Percentiles rank a stretch among this genome's conserved stretches.
phyloP scores from a whole-genome alignment of 2,797 vertebrate species.

The Onychomys torridus region DNA sequence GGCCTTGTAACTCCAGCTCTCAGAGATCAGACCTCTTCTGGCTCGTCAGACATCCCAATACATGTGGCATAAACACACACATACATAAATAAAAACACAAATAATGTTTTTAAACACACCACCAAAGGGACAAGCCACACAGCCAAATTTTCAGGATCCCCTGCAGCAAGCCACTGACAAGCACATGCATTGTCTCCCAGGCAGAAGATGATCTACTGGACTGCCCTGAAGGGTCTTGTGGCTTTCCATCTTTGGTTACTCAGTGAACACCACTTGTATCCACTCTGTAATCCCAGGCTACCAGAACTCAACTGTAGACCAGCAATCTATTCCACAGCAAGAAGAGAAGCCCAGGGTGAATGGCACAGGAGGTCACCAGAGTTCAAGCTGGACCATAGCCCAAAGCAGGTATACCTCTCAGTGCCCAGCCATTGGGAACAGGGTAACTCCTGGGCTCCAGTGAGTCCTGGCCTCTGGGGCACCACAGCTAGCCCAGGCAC shows the following conservation, averaged over 20 bases:
- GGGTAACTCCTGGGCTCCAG: background rate
- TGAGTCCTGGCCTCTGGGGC: background rate
- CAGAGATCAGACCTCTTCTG: background rate
- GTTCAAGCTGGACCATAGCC: background rate
- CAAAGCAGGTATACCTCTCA: rapidly evolving
- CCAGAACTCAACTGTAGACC: background rate
- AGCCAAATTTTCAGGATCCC: background rate
- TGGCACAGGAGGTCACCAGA: background rate
- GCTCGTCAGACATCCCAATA: background rate
- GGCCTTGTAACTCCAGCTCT: background rate
- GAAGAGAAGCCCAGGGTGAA: background rate
- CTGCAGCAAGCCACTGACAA: background rate
- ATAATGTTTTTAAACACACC: background rate
- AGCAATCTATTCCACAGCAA: background rate
- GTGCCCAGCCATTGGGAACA: background rate
- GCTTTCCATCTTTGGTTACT: background rate
- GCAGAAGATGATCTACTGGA: too few relatives aligned
- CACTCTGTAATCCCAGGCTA: background rate
- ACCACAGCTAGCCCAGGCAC: background rate
- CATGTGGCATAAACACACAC: background rate
- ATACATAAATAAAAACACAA: background rate
- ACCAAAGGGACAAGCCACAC: background rate
- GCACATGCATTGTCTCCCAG: background rate
- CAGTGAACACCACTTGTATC: too few relatives aligned
- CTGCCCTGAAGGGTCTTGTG: background rate